phyloP scores from a whole-genome alignment of 1,140 invertebrate species.

The Zaprionus nigranus region DNA sequence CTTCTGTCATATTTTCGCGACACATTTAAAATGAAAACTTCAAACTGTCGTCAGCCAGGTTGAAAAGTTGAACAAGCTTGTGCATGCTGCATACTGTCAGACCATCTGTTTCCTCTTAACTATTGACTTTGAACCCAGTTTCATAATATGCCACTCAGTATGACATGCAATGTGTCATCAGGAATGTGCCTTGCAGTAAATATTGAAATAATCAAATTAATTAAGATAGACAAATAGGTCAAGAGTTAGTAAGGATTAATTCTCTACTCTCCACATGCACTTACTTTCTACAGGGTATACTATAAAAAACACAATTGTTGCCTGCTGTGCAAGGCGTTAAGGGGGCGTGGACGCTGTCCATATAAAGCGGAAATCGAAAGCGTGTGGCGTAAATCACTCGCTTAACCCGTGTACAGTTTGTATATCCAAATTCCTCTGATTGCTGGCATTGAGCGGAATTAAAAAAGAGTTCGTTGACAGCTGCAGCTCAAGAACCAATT shows the following conservation, averaged over 20 bases:
- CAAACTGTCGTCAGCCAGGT: background rate
- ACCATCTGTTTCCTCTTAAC: background rate
- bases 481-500: conserved; percentile 3
- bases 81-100: background rate
- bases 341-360: background rate
- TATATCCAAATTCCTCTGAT: conserved; percentile 15
- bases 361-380: conserved; percentile 25
- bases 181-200: background rate
- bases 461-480: conserved; percentile 8
- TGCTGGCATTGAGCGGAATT: conserved; percentile 21
- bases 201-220: background rate
- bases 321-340: too few species aligned
- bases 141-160: background rate
- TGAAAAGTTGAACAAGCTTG: background rate
- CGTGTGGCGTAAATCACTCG: conserved; percentile 25
- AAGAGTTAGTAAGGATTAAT: background rate
- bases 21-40: background rate
- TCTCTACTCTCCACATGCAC: background rate
- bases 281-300: background rate
- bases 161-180: background rate
- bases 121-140: background rate
- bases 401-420: conserved; percentile 14
- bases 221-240: background rate
- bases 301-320: background rate
- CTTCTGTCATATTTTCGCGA: background rate